A percentile compares a stretch with the other conserved stretches of the same genome.
Conservation (phyloP, 2,797 vertebrate genomes). For the Pachyuromys duprasi region DNA sequence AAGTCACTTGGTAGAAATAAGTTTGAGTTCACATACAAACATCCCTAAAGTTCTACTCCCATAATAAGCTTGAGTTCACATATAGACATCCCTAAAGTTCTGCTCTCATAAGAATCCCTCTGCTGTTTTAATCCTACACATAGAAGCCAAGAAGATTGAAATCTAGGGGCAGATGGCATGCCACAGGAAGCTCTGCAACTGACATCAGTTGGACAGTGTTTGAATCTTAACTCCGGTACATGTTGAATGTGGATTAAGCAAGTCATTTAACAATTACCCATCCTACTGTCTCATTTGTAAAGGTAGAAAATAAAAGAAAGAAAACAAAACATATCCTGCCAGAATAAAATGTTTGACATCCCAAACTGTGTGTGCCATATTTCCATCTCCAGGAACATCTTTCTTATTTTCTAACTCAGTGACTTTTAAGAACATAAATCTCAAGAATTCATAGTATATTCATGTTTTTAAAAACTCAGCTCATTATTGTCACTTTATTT, state of each 20-base stretch:
- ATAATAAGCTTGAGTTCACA: neutral
- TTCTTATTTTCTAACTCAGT: constrained; percentile 13
- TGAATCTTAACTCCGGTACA: neutral
- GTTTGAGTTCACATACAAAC: neutral
- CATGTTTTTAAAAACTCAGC: neutral
- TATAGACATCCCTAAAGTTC: too few relatives aligned
- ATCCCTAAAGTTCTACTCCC: too few relatives aligned
- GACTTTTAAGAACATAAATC: neutral
- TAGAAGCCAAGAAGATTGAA: neutral
- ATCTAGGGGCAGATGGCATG: fast-evolving
- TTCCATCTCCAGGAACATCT: neutral
- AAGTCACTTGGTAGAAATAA: neutral
- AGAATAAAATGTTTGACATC: neutral
- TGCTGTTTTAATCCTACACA: neutral
- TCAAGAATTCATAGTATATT: neutral
- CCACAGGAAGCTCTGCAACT: neutral
- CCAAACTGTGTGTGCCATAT: neutral
- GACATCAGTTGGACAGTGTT: fast-evolving
- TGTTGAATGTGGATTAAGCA: neutral
- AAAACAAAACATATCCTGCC: neutral
- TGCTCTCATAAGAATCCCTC: neutral
- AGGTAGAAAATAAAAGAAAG: neutral
- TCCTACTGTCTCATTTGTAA: neutral
- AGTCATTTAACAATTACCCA: neutral
- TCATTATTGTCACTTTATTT: neutral